Evolutionary conservation across 2,113 vertebrate genomes (phyloP), one percentile per base, ranked within the genome.

Genomic region (Bujurquina vittata): DNA sequence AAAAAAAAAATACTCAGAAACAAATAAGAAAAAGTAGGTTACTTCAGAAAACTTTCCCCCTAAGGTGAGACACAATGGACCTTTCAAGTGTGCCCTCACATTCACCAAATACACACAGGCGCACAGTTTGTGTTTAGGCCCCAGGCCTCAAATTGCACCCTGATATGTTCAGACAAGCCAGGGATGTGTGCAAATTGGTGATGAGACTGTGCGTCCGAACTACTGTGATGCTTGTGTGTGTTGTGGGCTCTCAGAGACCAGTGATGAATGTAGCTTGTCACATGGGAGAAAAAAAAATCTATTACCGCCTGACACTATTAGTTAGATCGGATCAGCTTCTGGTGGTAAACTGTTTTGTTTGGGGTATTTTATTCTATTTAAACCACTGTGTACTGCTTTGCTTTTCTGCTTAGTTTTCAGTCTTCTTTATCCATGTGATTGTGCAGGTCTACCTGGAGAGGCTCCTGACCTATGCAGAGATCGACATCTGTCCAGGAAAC

Each of bases 391-490:
- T 29, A 55, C 55, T 58, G 33, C 11, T 22, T 63, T 20, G 6
- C 5, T 67, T 37, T 52, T 35, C 17, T 35, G 2, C 12, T 3
- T 40, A 23, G 26, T 52, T 72, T 72, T n/a, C 14, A 35, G 43
- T 33, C 2, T 57, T 17, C 2, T 77, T 20, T 31, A 2, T 23
- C 33, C 0, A 3, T 31, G 49, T 3, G 3, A 17, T 15, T 0
- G 87, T 73, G 54, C 92, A 99, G 98, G 97, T 99, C 7, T 99
- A 99, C 94, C 95, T 99, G 93, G 98, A 99, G 96, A 94, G 98
- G 89, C 97, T 99, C 58, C 91, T 99, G 90, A 99, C 97, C 4
- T 99, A 99, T 0, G 98, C 98, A 63, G 98, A 99, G 95, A 98
- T 99, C 83, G 96, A 97, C 88, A 98, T 99, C 93, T 96, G 96